Evolutionary conservation across 2,888 invertebrate species (phyloP).

Genomic region (Eupithecia dodoneata): DNA sequence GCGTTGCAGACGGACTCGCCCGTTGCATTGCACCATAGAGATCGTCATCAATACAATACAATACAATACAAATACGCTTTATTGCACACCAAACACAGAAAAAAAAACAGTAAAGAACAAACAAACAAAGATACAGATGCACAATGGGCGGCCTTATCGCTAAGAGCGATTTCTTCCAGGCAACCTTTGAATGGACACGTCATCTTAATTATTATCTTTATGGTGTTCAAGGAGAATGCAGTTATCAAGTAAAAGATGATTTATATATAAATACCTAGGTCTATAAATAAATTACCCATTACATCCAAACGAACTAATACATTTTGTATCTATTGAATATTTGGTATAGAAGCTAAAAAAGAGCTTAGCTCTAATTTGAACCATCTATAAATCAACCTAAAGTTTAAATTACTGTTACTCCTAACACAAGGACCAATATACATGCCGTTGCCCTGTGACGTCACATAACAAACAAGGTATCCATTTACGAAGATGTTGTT

Average conservation of each 20-base stretch:
- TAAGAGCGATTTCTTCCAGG: no score
- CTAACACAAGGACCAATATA: not conserved
- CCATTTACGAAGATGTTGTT: conserved; percentile 45
- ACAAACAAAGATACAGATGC: no score
- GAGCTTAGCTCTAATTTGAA: not conserved
- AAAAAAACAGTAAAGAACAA: no score
- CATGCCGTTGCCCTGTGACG: conserved; percentile 30
- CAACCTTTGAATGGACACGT: no score
- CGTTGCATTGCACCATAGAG: no score
- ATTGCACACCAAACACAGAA: no score
- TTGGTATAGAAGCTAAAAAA: not conserved
- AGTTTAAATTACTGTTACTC: not conserved
- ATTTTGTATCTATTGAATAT: not conserved
- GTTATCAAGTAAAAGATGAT: not conserved
- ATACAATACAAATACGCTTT: no score
- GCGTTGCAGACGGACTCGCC: no score
- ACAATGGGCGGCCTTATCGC: no score
- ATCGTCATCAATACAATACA: no score
- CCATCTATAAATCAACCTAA: not conserved
- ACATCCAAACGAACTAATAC: no score
- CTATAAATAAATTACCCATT: no score
- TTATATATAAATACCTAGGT: not conserved
- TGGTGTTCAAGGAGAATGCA: not conserved
- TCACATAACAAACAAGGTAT: conserved; percentile 43
- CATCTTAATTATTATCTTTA: not conserved